Base-by-base conservation (phyloP, 2,797 vertebrate genomes). In the Eutrigla gurnardus region DNA sequence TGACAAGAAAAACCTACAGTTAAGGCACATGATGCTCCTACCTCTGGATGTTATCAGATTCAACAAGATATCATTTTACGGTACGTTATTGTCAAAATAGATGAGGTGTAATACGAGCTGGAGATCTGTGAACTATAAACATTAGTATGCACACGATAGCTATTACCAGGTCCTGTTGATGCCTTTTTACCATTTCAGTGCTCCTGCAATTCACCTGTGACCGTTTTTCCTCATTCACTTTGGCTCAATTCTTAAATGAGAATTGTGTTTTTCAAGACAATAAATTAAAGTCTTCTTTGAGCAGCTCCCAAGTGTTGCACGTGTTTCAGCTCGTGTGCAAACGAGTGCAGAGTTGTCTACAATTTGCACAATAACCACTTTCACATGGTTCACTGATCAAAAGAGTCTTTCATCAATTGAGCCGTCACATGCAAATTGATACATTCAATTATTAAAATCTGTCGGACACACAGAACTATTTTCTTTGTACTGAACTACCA, bases 21-120 rank as follows among this genome's bases (percentile, higher is more conserved):
- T 39, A 14, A 15, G 6, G 25, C 46, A 13, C 49, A 45, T 50
- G n/a, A 37, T 49, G 8, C 40, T 1, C 36, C 58, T 55, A 52
- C 7, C 4, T 42, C 33, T 52, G 11, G 18, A 49, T 81, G 73
- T 85, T 78, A 40, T 70, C 17, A 70, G 46, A 70, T 43, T 80
- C 59, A 77, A 65, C 49, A 85, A 65, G 12, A 71, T 59, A 46
- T 45, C 12, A 35, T 57, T 54, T 63, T 47, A 60, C 55, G 50
- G 10, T 62, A 58, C 25, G 25, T 25, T 83, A 14, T 18, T 39
- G 62, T 83, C 68, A 79, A 75, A 81, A 77, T 63, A 73, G 35
- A 73, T 49, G 54, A 52, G 25, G 25, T 50, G 54, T 63, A 53
- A 67, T 42, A 18, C 4, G n/a, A 57, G 42, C 45, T 67, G 32